A percentile compares a stretch with the other conserved stretches of the same genome.
These are phyloP conservation scores for Wiebesia pumilae DNA, from an alignment of 1,140 invertebrate species.

Conservation along the genomic window DNA sequence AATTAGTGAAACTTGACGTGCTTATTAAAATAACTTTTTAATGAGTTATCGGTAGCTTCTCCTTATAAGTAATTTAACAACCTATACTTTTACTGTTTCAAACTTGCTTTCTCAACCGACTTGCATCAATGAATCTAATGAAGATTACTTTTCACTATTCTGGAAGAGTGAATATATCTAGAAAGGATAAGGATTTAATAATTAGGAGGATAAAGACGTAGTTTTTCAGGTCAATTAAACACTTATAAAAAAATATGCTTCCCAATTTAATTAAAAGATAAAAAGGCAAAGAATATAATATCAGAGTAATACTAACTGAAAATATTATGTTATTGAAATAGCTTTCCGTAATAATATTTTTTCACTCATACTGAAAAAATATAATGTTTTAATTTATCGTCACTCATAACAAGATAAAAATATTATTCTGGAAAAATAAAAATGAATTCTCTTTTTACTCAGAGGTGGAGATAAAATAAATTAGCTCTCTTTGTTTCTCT, in stretches of 20 bases:
- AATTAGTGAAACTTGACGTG: neutral
- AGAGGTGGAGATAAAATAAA: neutral
- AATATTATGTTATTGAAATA: neutral
- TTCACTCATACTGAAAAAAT: neutral
- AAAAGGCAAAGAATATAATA: neutral
- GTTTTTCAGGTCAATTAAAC: neutral
- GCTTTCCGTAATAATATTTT: neutral
- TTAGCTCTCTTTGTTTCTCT: neutral
- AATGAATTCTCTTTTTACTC: neutral
- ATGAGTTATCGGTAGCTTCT: neutral
- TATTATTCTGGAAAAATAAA: neutral
- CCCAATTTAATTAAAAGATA: conserved; percentile 17
- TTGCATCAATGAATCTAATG: neutral
- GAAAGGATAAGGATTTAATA: neutral
- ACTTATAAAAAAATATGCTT: conserved; percentile 2
- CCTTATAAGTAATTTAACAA: neutral
- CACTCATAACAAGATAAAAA: neutral
- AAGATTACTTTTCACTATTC: neutral
- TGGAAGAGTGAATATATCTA: neutral
- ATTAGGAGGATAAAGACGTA: neutral
- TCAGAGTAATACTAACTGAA: neutral
- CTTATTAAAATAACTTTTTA: neutral
- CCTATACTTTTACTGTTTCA: neutral
- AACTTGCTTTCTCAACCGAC: conserved; percentile 9
- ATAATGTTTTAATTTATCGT: neutral